These are phyloP conservation scores for Myripristis jacobus DNA, from an alignment of 2,797 vertebrate species.

Conservation along the genomic window DNA sequence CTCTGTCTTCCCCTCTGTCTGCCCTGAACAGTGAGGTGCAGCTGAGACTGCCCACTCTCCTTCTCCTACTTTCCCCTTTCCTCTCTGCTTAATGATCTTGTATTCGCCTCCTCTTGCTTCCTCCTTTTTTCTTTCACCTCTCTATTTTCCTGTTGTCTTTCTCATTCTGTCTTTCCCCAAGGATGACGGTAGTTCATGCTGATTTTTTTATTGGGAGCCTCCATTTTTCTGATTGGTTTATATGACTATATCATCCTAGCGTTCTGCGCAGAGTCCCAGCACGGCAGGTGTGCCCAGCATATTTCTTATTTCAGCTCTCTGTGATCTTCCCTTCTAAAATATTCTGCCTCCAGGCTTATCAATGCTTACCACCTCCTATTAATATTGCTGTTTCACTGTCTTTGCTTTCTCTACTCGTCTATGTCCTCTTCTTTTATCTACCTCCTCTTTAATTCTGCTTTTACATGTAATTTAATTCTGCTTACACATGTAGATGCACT, in stretches of 20 bases:
- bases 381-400: constrained; percentile 12
- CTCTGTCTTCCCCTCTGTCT: constrained; percentile 19
- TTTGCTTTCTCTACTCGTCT: constrained; percentile 13
- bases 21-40: constrained; percentile 30
- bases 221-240: constrained; percentile 23
- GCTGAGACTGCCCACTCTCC: constrained; percentile 23
- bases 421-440: constrained; percentile 7
- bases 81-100: not conserved
- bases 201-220: constrained; percentile 34
- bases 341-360: constrained; percentile 1
- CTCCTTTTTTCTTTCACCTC: constrained; percentile 3
- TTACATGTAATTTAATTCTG: constrained; percentile 4
- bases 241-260: not conserved
- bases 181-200: constrained; percentile 24
- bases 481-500: not conserved
- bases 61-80: constrained; percentile 1
- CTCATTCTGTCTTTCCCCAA: constrained; percentile 17
- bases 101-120: constrained; percentile 21
- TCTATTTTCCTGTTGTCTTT: not conserved
- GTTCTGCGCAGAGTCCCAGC: constrained; percentile 1
- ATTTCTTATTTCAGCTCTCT: constrained; percentile 19
- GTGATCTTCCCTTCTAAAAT: constrained; percentile 16
- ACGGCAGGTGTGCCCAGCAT: constrained; percentile 32
- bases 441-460: constrained; percentile 16
- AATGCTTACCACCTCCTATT: constrained; percentile 3